Evolutionary conservation across 2,113 vertebrate species (phyloP).

Genomic region (Tetrao urogallus): DNA sequence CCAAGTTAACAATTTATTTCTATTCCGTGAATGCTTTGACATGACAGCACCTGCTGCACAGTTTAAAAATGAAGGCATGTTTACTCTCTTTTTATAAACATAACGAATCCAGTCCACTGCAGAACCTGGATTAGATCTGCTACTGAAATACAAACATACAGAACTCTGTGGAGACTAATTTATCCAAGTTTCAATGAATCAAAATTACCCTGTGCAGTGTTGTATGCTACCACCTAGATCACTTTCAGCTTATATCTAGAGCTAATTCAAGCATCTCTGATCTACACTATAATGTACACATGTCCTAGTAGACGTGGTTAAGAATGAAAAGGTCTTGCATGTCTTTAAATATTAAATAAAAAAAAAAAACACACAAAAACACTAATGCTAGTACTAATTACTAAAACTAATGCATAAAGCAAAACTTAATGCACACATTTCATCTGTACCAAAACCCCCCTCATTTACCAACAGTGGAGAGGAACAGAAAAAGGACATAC

Average conservation of each 20-base stretch:
- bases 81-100: not conserved
- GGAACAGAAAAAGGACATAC: not conserved
- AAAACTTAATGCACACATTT: not conserved
- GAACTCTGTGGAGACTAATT: not conserved
- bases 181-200: not conserved
- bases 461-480: not conserved
- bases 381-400: not conserved
- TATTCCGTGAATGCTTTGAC: not conserved
- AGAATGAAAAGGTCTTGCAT: not conserved
- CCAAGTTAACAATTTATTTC: not conserved
- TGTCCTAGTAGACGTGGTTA: not conserved
- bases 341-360: not conserved
- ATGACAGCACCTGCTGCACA: not conserved
- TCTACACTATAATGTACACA: rapidly evolving
- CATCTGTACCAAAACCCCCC: not conserved
- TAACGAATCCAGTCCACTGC: not conserved
- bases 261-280: not conserved
- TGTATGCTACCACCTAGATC: not conserved
- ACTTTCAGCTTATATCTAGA: not conserved
- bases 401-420: not conserved
- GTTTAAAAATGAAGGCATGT: not conserved
- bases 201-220: not conserved
- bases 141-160: not conserved
- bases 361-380: not conserved
- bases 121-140: not conserved